These are phyloP conservation scores for zebrafish (Danio rerio) DNA, from an alignment of 2,113 vertebrate genomes.

Conservation along the genomic window DNA sequence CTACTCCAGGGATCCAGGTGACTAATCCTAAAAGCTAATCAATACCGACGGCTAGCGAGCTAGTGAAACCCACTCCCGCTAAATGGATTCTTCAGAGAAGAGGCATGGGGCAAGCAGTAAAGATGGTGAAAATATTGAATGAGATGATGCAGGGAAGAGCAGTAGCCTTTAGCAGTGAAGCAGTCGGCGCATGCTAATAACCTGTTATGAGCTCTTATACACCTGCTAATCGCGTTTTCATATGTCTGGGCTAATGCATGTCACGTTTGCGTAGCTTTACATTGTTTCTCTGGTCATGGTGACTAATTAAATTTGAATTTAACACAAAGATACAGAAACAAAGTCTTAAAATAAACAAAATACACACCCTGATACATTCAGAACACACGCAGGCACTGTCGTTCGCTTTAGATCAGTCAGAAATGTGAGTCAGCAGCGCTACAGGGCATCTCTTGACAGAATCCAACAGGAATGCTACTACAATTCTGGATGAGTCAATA, in stretches of 20 bases:
- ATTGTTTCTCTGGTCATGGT: no score
- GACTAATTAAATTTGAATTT: no score
- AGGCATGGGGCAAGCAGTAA: constrained; percentile 16
- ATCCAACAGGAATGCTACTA: neutral
- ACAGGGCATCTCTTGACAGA: neutral
- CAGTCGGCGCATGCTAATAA: neutral
- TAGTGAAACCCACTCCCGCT: constrained; percentile 6
- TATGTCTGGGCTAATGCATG: neutral
- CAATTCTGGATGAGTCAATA: constrained; percentile 4
- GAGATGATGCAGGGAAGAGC: constrained; percentile 2
- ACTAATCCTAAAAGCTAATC: constrained; percentile 51
- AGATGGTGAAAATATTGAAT: constrained; percentile 7
- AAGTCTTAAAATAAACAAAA: neutral
- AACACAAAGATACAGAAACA: neutral
- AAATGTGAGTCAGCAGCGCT: constrained; percentile 10
- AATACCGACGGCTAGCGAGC: constrained; percentile 32
- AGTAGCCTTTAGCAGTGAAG: constrained; percentile 1
- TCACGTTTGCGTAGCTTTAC: no score
- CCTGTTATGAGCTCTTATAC: neutral
- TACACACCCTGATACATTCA: neutral
- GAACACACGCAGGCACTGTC: neutral
- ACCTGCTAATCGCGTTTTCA: neutral
- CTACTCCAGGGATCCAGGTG: constrained; percentile 40
- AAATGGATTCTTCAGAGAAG: constrained; percentile 24
- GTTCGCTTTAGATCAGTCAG: neutral